These are phyloP conservation scores for Pongo pygmaeus DNA, from an alignment of 2,113 vertebrate genomes.

Conservation along the genomic window DNA sequence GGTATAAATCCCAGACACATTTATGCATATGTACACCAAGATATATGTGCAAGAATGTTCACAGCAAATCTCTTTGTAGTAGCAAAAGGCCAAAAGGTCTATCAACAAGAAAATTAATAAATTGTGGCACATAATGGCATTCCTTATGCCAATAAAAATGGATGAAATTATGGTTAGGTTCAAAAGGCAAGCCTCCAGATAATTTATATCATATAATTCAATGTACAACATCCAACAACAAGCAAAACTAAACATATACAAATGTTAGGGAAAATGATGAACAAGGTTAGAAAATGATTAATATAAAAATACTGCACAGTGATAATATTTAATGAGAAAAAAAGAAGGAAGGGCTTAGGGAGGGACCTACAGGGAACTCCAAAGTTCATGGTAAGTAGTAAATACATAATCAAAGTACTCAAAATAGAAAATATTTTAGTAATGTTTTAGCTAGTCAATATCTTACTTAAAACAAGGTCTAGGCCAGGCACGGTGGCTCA, in stretches of 20 bases:
- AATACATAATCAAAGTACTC: neutral
- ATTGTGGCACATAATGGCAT: neutral
- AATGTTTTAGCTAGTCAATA: neutral
- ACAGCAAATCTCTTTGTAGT: neutral
- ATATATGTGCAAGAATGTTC: neutral
- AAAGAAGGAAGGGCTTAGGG: neutral
- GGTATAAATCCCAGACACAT: neutral
- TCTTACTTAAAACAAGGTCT: neutral
- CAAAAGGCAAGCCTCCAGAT: neutral
- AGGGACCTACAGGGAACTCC: no score
- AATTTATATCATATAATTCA: neutral
- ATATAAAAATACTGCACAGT: neutral
- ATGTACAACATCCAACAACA: neutral
- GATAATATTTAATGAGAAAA: neutral
- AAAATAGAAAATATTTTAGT: neutral
- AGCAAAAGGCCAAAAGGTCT: neutral
- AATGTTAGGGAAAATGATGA: neutral
- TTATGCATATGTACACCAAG: neutral
- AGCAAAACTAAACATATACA: neutral
- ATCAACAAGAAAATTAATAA: neutral
- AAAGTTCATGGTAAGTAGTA: neutral
- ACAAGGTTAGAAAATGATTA: neutral
- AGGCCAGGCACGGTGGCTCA: no score
- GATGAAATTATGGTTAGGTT: neutral
- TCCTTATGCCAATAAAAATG: neutral